Percentiles rank a stretch among this genome's conserved stretches.
Evolutionary conservation across 1,140 invertebrate species (phyloP).

Genomic region (Teleogryllus occipitalis): DNA sequence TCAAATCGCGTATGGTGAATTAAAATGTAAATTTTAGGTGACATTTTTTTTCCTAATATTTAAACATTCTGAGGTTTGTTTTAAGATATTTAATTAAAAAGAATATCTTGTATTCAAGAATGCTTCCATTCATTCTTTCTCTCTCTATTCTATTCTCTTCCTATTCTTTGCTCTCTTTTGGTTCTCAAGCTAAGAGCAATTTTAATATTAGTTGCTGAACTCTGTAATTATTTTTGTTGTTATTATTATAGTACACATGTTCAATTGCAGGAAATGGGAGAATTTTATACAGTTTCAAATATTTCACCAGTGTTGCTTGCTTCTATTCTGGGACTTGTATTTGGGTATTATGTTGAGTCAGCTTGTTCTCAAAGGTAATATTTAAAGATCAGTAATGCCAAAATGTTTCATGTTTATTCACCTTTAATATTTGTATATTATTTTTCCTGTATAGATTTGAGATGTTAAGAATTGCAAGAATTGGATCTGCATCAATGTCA

Average conservation of each 20-base stretch:
- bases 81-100: too few relatives aligned
- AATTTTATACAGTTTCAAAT: conserved; percentile 7
- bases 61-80: too few relatives aligned
- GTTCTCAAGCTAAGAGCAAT: too few relatives aligned
- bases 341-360: conserved; percentile 27
- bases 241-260: not conserved
- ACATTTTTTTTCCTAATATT: too few relatives aligned
- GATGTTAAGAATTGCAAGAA: conserved; percentile 23
- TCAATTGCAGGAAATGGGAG: not conserved
- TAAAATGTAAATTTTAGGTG: too few relatives aligned
- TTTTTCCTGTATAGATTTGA: conserved; percentile 24
- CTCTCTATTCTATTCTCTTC: too few relatives aligned
- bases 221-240: too few relatives aligned
- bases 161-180: too few relatives aligned
- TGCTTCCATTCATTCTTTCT: too few relatives aligned
- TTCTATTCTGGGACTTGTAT: conserved; percentile 24
- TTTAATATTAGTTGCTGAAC: too few relatives aligned
- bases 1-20: too few relatives aligned
- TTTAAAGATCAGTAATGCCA: not conserved
- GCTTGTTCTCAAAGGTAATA: conserved; percentile 27
- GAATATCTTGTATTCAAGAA: too few relatives aligned
- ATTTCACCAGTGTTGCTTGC: conserved; percentile 7
- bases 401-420: not conserved
- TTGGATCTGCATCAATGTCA: conserved; percentile 26
- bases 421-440: not conserved